A percentile compares a stretch with the other conserved stretches of the same genome.
phyloP scores from a whole-genome alignment of 1,140 invertebrate species.

The Ctenoplectra terminalis region DNA sequence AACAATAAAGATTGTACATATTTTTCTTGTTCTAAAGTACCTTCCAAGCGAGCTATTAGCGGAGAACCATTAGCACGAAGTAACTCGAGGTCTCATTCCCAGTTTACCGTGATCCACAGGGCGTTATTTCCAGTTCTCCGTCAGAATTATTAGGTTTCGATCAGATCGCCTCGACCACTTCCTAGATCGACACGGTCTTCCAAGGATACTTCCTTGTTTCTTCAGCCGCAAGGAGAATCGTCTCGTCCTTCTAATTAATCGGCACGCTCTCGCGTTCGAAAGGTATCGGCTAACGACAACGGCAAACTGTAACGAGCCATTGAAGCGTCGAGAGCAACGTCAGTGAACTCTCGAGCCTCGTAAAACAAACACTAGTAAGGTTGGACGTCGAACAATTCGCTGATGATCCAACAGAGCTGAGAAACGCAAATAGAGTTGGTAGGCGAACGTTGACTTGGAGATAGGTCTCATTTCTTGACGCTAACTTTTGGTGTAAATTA shows the following conservation, averaged over 20 bases:
- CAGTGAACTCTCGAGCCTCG: not conserved
- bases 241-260: constrained; percentile 19
- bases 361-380: too few species aligned
- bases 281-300: constrained; percentile 17
- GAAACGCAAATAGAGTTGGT: too few species aligned
- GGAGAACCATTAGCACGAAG: not conserved
- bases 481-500: too few species aligned
- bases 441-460: too few species aligned
- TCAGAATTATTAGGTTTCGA: constrained; percentile 25
- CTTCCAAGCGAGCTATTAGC: not conserved
- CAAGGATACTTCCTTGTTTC: constrained; percentile 22
- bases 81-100: constrained; percentile 1
- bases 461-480: too few species aligned
- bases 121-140: not conserved
- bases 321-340: not conserved
- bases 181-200: constrained; percentile 1
- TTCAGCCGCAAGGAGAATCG: not conserved
- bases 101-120: not conserved
- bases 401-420: too few species aligned
- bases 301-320: constrained; percentile 24
- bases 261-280: not conserved
- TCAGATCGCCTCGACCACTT: not conserved
- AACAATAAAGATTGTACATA: not conserved
- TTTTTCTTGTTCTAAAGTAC: not conserved
- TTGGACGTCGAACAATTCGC: too few species aligned